phyloP scores from a whole-genome alignment of 2,797 vertebrate species.

The Loriculus beryllinus region DNA sequence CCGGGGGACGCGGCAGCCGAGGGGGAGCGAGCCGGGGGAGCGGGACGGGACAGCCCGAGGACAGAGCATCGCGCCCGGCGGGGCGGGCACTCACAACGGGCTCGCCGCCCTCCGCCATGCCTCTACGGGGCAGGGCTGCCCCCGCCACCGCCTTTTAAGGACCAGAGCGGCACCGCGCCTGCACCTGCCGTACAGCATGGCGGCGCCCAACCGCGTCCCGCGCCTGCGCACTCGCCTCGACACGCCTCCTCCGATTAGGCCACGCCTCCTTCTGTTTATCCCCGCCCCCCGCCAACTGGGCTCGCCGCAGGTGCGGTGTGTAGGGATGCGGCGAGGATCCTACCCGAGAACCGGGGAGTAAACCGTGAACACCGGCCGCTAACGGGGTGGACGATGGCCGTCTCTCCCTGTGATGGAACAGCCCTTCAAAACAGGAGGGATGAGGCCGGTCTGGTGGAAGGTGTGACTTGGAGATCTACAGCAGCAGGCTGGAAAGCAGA shows the following conservation, averaged over 20 bases:
- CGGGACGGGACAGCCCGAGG: accelerated
- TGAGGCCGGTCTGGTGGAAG: accelerated
- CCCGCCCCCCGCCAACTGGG: too few relatives aligned
- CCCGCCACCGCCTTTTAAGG: background rate
- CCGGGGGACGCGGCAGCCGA: background rate
- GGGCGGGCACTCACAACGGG: constrained; percentile 16
- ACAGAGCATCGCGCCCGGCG: too few relatives aligned
- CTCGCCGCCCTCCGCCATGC: constrained; percentile 53
- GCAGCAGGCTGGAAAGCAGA: accelerated
- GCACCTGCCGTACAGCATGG: constrained; percentile 10
- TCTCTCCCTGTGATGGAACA: background rate
- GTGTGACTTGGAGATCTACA: accelerated
- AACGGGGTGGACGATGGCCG: accelerated
- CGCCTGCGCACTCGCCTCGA: background rate
- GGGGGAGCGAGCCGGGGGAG: background rate
- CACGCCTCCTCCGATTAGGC: too few relatives aligned
- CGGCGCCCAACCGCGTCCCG: accelerated
- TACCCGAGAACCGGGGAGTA: background rate
- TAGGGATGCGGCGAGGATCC: too few relatives aligned
- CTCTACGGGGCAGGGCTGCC: background rate
- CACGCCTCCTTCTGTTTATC: too few relatives aligned
- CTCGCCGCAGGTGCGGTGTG: too few relatives aligned
- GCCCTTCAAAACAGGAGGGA: accelerated
- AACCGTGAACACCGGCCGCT: background rate
- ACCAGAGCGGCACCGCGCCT: background rate